Conservation (phyloP, 2,113 vertebrate genomes). For the Corythaeola cristata region DNA sequence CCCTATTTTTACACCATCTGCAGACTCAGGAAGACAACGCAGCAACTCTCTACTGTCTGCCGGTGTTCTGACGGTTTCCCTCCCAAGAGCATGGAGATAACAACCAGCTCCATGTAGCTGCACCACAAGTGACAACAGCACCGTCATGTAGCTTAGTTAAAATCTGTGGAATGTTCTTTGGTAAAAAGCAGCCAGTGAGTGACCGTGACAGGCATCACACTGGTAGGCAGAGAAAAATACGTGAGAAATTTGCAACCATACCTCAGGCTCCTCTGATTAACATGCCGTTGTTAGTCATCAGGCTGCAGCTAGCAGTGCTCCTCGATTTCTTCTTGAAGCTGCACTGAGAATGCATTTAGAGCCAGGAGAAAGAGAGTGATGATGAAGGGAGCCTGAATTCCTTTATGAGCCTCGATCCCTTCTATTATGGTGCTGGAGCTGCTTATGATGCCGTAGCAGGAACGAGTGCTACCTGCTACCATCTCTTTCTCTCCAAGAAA, state of each 20-base stretch:
- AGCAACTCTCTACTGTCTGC: neutral
- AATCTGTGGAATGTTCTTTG: neutral
- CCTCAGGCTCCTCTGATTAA: neutral
- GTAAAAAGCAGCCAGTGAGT: neutral
- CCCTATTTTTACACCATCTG: slow-evolving; percentile 2
- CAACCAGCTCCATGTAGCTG: neutral
- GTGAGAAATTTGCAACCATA: neutral
- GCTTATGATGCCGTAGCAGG: neutral
- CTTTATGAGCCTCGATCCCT: neutral
- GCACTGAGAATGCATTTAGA: neutral
- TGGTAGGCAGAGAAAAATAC: neutral
- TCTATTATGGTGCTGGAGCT: neutral
- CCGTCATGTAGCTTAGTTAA: neutral
- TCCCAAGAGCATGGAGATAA: neutral
- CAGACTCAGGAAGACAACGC: neutral
- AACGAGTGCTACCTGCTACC: neutral
- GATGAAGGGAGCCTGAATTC: neutral
- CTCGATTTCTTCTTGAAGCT: neutral
- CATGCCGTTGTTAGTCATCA: neutral
- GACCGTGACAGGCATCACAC: neutral
- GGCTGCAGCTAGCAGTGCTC: neutral
- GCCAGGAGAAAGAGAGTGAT: neutral
- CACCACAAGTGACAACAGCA: neutral
- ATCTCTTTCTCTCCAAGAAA: neutral
- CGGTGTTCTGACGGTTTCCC: neutral